These are phyloP conservation scores for Stratiolaelaps scimitus DNA, from an alignment of 1,140 invertebrate genomes.

Conservation along the genomic window DNA sequence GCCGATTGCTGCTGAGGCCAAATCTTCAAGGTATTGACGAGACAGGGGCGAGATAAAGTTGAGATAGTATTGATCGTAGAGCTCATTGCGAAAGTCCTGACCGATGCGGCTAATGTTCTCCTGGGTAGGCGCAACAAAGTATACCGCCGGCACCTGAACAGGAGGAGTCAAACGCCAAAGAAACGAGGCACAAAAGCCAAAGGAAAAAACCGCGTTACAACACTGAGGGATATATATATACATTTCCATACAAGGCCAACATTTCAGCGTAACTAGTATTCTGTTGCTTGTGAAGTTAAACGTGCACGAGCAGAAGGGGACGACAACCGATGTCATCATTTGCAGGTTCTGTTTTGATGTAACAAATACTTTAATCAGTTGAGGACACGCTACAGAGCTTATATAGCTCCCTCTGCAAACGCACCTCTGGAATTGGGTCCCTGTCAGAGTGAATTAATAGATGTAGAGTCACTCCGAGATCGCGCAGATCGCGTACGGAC, in stretches of 20 bases:
- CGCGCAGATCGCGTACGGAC: constrained; percentile 85
- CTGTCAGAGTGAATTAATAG: constrained; percentile 89
- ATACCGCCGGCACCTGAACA: constrained; percentile 71
- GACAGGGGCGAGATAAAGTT: constrained; percentile 97
- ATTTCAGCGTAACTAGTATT: no score
- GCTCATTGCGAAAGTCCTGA: constrained; percentile 67
- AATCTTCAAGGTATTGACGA: constrained; percentile 82
- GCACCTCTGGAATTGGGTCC: constrained; percentile 77
- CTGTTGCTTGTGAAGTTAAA: no score
- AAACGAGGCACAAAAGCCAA: no score
- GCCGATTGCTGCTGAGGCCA: constrained; percentile 78
- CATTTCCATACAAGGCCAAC: no score
- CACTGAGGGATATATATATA: no score
- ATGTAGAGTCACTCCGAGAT: constrained; percentile 91
- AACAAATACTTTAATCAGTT: not conserved
- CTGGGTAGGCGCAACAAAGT: constrained; percentile 93
- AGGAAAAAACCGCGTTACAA: no score
- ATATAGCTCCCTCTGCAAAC: no score
- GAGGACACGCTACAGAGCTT: not conserved
- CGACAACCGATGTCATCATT: no score
- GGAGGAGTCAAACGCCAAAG: not conserved
- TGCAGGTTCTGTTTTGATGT: no score
- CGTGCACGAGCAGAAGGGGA: no score
- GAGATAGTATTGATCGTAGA: constrained; percentile 90
- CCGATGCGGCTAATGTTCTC: constrained; percentile 90